Conservation (phyloP, 2,113 vertebrate species). For the Callithrix jacchus region DNA sequence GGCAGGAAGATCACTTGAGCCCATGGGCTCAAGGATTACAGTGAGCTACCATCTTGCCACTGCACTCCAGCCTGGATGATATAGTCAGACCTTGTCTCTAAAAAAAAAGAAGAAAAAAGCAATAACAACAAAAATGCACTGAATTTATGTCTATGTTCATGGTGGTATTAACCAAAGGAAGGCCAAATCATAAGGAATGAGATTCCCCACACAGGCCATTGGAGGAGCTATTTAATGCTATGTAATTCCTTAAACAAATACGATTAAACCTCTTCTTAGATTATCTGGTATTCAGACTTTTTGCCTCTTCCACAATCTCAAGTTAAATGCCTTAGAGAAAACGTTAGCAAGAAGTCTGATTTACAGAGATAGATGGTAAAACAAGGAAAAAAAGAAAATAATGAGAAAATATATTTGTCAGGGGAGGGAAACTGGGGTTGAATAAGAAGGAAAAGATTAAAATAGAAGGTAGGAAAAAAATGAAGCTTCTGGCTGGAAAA, state of each 20-base stretch:
- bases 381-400: slow-evolving; percentile 22
- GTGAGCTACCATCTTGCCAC: no score
- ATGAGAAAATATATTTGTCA: slow-evolving; percentile 44
- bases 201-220: background rate
- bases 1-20: no score
- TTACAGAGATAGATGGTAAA: background rate
- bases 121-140: no score
- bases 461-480: slow-evolving; percentile 60
- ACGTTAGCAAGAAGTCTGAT: background rate
- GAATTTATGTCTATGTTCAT: background rate
- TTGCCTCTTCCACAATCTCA: background rate
- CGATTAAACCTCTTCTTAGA: background rate
- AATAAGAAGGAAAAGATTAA: slow-evolving; percentile 54
- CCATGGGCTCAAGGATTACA: no score
- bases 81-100: no score
- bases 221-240: background rate
- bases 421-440: background rate
- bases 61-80: no score
- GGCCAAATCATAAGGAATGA: background rate
- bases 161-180: background rate
- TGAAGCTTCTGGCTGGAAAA: slow-evolving; percentile 40
- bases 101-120: no score
- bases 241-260: background rate
- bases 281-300: background rate
- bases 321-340: background rate